phyloP scores from a whole-genome alignment of 2,113 vertebrate genomes.

The Grallaria varia region DNA sequence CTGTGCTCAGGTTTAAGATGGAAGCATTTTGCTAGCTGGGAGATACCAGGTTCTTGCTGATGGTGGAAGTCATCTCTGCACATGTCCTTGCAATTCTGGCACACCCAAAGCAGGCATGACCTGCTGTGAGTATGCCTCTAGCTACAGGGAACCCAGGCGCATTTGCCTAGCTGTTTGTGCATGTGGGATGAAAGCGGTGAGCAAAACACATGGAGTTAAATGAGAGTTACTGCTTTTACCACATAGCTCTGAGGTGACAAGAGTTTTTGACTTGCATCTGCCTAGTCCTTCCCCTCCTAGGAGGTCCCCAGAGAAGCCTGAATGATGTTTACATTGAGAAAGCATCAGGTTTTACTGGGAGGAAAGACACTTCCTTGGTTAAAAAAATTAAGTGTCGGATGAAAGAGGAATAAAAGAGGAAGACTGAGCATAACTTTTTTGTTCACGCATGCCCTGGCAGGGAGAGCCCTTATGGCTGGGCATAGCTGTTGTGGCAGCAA shows the following conservation, averaged over 20 bases:
- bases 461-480: background rate
- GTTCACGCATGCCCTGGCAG: background rate
- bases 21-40: background rate
- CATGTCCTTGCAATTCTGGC: background rate
- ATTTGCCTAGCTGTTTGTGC: background rate
- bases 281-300: background rate
- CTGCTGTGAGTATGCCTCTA: background rate
- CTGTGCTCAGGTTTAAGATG: background rate
- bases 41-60: background rate
- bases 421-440: rapidly evolving
- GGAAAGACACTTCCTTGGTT: background rate
- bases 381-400: background rate
- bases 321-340: background rate
- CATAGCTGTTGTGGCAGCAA: background rate
- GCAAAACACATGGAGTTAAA: rapidly evolving
- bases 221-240: background rate
- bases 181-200: background rate
- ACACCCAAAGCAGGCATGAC: background rate
- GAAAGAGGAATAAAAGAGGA: background rate
- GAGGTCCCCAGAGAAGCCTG: background rate
- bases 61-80: background rate
- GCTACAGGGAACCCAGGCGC: background rate
- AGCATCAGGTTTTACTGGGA: background rate
- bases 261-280: background rate
- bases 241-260: background rate